phyloP scores from a whole-genome alignment of 2,797 vertebrate genomes.

The Sebastes hubbsi region DNA sequence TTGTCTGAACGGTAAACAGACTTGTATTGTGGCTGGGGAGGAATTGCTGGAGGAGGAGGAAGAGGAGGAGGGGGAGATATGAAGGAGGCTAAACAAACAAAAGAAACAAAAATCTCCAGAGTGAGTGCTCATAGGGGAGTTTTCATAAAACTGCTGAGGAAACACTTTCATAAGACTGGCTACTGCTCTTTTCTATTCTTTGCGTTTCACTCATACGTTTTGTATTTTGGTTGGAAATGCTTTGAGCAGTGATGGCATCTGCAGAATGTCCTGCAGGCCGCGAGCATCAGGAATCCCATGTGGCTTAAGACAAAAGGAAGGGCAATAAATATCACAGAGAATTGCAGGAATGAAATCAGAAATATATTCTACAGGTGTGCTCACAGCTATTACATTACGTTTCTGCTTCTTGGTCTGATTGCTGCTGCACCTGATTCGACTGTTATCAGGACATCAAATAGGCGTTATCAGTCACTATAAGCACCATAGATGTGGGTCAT shows the following conservation, averaged over 20 bases:
- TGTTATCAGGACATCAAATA: too few relatives aligned
- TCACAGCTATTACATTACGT: not conserved
- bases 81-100: conserved; percentile 51
- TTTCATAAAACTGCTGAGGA: conserved; percentile 37
- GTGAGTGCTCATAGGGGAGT: conserved; percentile 16
- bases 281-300: not conserved
- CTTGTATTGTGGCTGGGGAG: conserved; percentile 38
- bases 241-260: conserved; percentile 18
- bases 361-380: not conserved
- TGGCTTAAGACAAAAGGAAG: not conserved
- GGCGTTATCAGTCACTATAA: too few relatives aligned
- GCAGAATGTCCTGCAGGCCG: conserved; percentile 31
- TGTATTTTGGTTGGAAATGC: not conserved
- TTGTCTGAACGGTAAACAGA: conserved; percentile 48
- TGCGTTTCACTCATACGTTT: not conserved
- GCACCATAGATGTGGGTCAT: too few relatives aligned
- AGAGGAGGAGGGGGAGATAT: not conserved
- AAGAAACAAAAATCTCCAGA: conserved; percentile 21
- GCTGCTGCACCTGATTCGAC: too few relatives aligned
- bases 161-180: conserved; percentile 17
- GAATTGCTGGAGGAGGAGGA: conserved; percentile 15
- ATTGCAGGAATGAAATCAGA: not conserved
- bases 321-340: not conserved
- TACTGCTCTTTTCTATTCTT: not conserved
- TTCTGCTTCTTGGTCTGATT: not conserved